These are phyloP conservation scores for Drosophila nannoptera DNA, from an alignment of 1,140 invertebrate genomes.

Conservation along the genomic window DNA sequence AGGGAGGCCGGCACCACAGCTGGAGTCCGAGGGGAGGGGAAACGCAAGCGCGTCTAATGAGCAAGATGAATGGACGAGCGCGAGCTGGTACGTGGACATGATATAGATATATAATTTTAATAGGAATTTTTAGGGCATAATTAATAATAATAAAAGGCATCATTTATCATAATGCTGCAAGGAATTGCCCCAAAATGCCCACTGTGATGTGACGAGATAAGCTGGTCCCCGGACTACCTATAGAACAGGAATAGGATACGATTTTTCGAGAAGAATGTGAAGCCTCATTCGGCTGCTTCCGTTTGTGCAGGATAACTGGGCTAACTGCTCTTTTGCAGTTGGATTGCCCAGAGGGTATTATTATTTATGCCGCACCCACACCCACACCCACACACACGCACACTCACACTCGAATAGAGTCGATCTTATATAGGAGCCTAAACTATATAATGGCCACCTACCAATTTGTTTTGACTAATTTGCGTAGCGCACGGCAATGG, in stretches of 20 bases:
- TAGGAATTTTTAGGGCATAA: neutral
- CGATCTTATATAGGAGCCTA: constrained; percentile 32
- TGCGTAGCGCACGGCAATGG: constrained; percentile 53
- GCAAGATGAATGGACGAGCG: neutral
- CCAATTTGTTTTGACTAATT: constrained; percentile 70
- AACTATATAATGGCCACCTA: constrained; percentile 55
- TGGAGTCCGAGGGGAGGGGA: constrained; percentile 2
- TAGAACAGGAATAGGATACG: too few species aligned
- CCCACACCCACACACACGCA: constrained; percentile 6
- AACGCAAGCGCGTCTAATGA: constrained; percentile 10
- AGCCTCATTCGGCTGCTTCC: too few species aligned
- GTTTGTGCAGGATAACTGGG: too few species aligned
- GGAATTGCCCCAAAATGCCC: too few species aligned
- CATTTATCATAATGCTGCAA: neutral
- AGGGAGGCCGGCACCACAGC: neutral
- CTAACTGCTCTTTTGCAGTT: too few species aligned
- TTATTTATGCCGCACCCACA: neutral
- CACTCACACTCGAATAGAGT: neutral
- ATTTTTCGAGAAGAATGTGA: too few species aligned
- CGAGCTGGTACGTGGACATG: neutral
- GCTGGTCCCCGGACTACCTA: too few species aligned
- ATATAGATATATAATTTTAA: neutral
- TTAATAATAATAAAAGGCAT: neutral
- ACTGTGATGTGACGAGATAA: too few species aligned
- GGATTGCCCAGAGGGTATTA: neutral